phyloP scores from a whole-genome alignment of 2,888 invertebrate species.

The Eurytoma californica region DNA sequence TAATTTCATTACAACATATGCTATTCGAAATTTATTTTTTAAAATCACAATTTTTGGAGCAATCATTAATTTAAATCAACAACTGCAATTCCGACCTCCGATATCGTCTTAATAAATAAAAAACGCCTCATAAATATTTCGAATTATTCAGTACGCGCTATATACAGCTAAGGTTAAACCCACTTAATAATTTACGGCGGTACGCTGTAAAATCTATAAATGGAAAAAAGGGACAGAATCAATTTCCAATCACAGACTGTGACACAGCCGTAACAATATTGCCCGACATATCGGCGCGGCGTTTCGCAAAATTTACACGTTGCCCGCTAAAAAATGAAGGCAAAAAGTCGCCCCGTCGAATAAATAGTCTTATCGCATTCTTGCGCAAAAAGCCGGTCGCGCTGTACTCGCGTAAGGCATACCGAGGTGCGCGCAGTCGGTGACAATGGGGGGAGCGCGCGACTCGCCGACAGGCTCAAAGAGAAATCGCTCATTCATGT shows the following conservation, averaged over 20 bases:
- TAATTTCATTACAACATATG: too few species aligned
- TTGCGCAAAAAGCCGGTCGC: slow-evolving; percentile 30
- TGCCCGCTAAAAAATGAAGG: not conserved
- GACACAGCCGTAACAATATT: not conserved
- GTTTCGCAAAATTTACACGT: slow-evolving; percentile 32
- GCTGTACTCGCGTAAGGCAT: not conserved
- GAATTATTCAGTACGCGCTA: too few species aligned
- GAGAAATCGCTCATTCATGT: slow-evolving; percentile 49
- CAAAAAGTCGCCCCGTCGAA: not conserved
- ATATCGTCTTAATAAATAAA: too few species aligned
- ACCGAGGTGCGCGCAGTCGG: not conserved
- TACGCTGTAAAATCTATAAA: too few species aligned
- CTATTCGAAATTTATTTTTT: too few species aligned
- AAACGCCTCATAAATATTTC: too few species aligned
- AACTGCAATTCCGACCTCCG: too few species aligned
- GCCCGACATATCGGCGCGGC: not conserved
- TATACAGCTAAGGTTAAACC: too few species aligned
- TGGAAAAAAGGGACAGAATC: too few species aligned
- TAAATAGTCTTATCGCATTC: slow-evolving; percentile 38
- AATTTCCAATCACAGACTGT: not conserved
- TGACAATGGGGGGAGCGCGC: slow-evolving; percentile 22
- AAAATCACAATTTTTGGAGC: too few species aligned
- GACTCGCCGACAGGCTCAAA: slow-evolving; percentile 24
- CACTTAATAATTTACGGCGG: too few species aligned
- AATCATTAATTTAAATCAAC: too few species aligned